Base-by-base conservation (phyloP, 2,888 invertebrate species). In the Tenthredo notha region DNA sequence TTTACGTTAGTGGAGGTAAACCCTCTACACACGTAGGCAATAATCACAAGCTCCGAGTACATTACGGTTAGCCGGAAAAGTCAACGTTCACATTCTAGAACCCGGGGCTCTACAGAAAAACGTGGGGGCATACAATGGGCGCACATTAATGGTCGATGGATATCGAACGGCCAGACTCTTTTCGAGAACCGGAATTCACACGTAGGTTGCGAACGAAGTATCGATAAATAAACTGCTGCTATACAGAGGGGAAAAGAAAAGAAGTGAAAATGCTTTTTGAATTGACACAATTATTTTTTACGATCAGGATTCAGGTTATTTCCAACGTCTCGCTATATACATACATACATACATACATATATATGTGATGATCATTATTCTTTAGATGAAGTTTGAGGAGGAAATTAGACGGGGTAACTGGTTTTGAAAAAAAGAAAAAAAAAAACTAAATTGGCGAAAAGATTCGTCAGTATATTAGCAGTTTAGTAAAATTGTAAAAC, bases 31-130 rank as follows among this genome's bases (percentile, higher is more conserved):
- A 80, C 78, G 78, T 80, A 61, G 78, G 78, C 78, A 80, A 80
- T 80, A 80, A 80, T 80, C 78, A 80, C 78, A 47, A 70, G 67
- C 83, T 67, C 67, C 50, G 18, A 67, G 47, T 70, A 70, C 83
- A 47, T 83, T 83, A 83, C 83, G 83, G 67, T 83, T 83, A 67
- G 67, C 67, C 83, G 83, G 83, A 70, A 70, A 83, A 70, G 83
- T 83, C 65, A 67, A 67, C 67, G 65, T 83, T 83, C 65, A 83
- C 83, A 83, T 83, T 83, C 83, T 83, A 67, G 47, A 67, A 83
- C 67, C 83, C 67, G 6, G 29, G 54, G 25, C 21, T 61, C 37
- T 80, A 61, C 58, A 78, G 78, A 61, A 43, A 83, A 65, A 61
- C 80, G 47, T 50, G 25, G 83, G 12, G 67, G 65, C 67, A n/a